Conservation (phyloP, 1,140 invertebrate genomes). For the Euwallacea similis region DNA sequence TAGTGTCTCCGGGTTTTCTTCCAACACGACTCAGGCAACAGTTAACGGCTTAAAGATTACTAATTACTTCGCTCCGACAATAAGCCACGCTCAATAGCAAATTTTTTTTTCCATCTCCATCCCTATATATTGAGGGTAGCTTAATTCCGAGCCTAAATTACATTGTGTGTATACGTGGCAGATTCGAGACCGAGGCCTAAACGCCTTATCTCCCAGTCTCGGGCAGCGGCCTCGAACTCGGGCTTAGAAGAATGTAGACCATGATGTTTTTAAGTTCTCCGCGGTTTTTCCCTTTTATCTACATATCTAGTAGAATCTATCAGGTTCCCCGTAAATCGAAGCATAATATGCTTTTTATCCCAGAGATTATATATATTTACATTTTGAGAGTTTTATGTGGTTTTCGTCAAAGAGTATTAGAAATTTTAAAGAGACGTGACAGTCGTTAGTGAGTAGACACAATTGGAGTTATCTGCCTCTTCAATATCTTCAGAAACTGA, state of each 20-base stretch:
- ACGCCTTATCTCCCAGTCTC: background rate
- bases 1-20: background rate
- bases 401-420: too few species aligned
- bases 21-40: slow-evolving; percentile 21
- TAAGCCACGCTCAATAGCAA: slow-evolving; percentile 35
- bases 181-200: background rate
- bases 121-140: slow-evolving; percentile 33
- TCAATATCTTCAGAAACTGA: too few species aligned
- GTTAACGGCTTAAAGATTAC: slow-evolving; percentile 21
- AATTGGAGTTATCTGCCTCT: too few species aligned
- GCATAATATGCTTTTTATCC: slow-evolving; percentile 10
- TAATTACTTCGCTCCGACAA: slow-evolving; percentile 17
- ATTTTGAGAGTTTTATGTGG: too few species aligned
- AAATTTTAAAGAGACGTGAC: too few species aligned
- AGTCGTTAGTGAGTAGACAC: too few species aligned
- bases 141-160: slow-evolving; percentile 25
- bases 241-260: background rate
- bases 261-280: background rate
- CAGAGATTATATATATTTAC: background rate
- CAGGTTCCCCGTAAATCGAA: slow-evolving; percentile 39
- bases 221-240: background rate
- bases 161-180: background rate
- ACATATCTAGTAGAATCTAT: slow-evolving; percentile 40
- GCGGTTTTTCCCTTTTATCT: slow-evolving; percentile 26
- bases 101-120: slow-evolving; percentile 3